Conservation (phyloP, 2,113 vertebrate species). For the Antechinus stuartii region DNA sequence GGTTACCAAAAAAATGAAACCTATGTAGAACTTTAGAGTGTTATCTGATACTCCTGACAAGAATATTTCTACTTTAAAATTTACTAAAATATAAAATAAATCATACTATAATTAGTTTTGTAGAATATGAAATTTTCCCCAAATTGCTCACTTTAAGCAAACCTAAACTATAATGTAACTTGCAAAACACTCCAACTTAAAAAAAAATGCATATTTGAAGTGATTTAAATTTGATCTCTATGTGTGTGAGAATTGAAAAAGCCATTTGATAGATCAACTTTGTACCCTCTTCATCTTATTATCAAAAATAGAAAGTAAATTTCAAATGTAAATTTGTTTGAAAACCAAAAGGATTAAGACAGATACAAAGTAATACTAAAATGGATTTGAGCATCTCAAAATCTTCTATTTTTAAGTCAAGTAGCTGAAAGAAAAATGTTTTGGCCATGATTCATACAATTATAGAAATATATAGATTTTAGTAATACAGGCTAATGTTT, state of each 20-base stretch:
- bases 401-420: not conserved
- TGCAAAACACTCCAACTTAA: not conserved
- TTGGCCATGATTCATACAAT: not conserved
- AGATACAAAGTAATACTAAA: not conserved
- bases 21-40: not conserved
- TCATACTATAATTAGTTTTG: not conserved
- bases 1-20: not conserved
- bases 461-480: not conserved
- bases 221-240: not conserved
- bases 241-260: slow-evolving; percentile 7
- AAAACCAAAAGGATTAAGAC: not conserved
- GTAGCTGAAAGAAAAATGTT: not conserved
- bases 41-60: not conserved
- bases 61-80: not conserved
- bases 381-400: not conserved
- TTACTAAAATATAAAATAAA: not conserved
- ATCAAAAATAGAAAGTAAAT: not conserved
- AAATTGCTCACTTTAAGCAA: not conserved
- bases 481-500: not conserved
- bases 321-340: not conserved
- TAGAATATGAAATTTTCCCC: not conserved
- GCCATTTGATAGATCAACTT: not conserved
- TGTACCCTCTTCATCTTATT: not conserved
- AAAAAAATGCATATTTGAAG: not conserved
- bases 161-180: not conserved